Percentiles rank a stretch among this genome's conserved stretches.
phyloP scores from a whole-genome alignment of 1,140 invertebrate species.

The Pemphigus obesinymphae region DNA sequence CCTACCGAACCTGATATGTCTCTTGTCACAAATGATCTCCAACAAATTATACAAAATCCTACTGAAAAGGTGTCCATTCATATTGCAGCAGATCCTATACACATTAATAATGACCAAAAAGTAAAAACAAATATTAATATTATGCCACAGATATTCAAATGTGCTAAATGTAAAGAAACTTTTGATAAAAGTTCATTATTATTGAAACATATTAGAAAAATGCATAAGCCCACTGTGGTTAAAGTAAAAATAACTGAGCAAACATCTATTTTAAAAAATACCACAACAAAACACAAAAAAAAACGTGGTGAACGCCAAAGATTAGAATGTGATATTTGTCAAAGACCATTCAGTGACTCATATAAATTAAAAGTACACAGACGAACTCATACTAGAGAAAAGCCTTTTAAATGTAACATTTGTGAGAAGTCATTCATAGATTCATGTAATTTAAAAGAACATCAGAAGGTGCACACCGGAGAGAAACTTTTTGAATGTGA shows the following conservation, averaged over 20 bases:
- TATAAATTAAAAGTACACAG: slow-evolving; percentile 53
- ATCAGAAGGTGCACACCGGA: slow-evolving; percentile 53
- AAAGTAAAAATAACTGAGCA: background rate
- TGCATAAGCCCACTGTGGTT: background rate
- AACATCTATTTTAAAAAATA: too few relatives aligned
- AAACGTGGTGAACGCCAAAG: slow-evolving; percentile 10
- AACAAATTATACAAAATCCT: too few relatives aligned
- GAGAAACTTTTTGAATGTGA: slow-evolving; percentile 54
- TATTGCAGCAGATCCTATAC: background rate
- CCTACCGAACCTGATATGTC: background rate
- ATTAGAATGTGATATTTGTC: slow-evolving; percentile 16
- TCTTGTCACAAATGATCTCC: background rate
- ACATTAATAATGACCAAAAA: background rate
- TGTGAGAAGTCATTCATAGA: slow-evolving; percentile 62
- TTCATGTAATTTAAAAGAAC: slow-evolving; percentile 50
- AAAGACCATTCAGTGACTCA: slow-evolving; percentile 30
- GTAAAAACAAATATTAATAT: background rate
- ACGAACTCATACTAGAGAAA: slow-evolving; percentile 52
- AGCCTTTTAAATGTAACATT: slow-evolving; percentile 53
- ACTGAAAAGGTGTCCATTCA: background rate
- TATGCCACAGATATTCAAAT: background rate
- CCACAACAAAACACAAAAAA: background rate
- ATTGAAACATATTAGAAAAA: slow-evolving; percentile 14
- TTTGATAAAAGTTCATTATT: background rate
- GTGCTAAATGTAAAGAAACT: slow-evolving; percentile 20